A percentile compares a stretch with the other conserved stretches of the same genome.
These are phyloP conservation scores for Hippoglossus hippoglossus DNA, from an alignment of 2,797 vertebrate genomes.

Conservation along the genomic window DNA sequence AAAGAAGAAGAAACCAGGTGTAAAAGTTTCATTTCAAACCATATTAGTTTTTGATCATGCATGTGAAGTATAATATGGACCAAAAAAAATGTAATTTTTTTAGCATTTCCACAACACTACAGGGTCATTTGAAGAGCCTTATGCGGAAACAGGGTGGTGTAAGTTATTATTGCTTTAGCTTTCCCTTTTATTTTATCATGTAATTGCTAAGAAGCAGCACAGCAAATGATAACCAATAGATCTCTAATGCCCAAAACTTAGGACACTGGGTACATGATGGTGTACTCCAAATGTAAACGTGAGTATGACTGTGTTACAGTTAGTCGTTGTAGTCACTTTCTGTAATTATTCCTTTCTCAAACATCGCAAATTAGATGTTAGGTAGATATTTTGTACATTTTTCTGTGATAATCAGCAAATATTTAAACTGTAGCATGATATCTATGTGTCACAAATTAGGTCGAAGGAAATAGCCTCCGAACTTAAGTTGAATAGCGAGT, in stretches of 20 bases:
- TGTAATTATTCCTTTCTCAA: slow-evolving; percentile 75
- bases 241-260: slow-evolving; percentile 61
- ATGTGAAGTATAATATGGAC: slow-evolving; percentile 59
- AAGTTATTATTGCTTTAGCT: slow-evolving; percentile 57
- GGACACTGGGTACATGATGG: slow-evolving; percentile 63
- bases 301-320: slow-evolving; percentile 80
- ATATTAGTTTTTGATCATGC: slow-evolving; percentile 57
- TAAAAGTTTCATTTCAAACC: slow-evolving; percentile 44
- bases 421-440: slow-evolving; percentile 87
- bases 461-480: slow-evolving; percentile 71
- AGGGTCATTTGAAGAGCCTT: slow-evolving; percentile 81
- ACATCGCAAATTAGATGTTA: slow-evolving; percentile 75
- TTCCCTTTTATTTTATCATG: slow-evolving; percentile 64
- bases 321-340: slow-evolving; percentile 79
- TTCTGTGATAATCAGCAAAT: slow-evolving; percentile 79
- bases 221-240: slow-evolving; percentile 64
- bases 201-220: slow-evolving; percentile 52
- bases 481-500: slow-evolving; percentile 55
- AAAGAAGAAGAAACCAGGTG: slow-evolving; percentile 40
- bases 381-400: slow-evolving; percentile 84
- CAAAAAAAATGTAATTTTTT: slow-evolving; percentile 54
- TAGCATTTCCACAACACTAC: slow-evolving; percentile 58
- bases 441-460: slow-evolving; percentile 78
- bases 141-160: slow-evolving; percentile 83
- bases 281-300: slow-evolving; percentile 83